phyloP scores from a whole-genome alignment of 1,140 invertebrate species.

The Coelopa frigida region DNA sequence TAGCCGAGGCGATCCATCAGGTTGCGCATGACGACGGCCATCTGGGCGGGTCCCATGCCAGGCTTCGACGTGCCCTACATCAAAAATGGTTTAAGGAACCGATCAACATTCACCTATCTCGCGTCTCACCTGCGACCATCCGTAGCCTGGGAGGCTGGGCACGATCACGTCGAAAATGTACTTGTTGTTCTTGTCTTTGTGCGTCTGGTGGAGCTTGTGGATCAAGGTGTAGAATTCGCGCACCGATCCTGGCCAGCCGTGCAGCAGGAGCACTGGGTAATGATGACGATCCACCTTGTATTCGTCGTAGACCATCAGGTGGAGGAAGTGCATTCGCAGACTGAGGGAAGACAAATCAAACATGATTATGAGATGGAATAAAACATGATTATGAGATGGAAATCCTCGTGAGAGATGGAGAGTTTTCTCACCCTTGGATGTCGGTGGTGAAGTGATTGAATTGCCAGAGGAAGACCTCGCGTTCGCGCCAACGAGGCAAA shows the following conservation, averaged over 20 bases:
- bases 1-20: constrained; percentile 75
- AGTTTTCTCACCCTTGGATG: constrained; percentile 52
- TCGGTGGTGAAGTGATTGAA: constrained; percentile 69
- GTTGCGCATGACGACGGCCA: constrained; percentile 68
- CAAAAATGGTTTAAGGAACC: background rate
- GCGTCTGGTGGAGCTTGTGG: constrained; percentile 56
- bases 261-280: constrained; percentile 64
- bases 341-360: constrained; percentile 32
- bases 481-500: constrained; percentile 58
- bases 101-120: background rate
- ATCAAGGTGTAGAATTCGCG: constrained; percentile 78
- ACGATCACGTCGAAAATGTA: constrained; percentile 72
- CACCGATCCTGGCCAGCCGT: constrained; percentile 88
- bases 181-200: constrained; percentile 45
- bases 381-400: background rate
- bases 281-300: constrained; percentile 36
- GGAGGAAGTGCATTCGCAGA: constrained; percentile 69
- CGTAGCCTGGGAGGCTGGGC: constrained; percentile 78
- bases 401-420: background rate
- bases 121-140: constrained; percentile 49
- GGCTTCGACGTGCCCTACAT: constrained; percentile 49
- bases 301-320: constrained; percentile 52
- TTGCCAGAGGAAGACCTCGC: constrained; percentile 61
- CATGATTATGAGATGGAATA: background rate
- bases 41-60: constrained; percentile 56